Evolutionary conservation across 2,113 vertebrate species (phyloP), one percentile per base, ranked within the genome.

Genomic region (Amblyopsis rosae): DNA sequence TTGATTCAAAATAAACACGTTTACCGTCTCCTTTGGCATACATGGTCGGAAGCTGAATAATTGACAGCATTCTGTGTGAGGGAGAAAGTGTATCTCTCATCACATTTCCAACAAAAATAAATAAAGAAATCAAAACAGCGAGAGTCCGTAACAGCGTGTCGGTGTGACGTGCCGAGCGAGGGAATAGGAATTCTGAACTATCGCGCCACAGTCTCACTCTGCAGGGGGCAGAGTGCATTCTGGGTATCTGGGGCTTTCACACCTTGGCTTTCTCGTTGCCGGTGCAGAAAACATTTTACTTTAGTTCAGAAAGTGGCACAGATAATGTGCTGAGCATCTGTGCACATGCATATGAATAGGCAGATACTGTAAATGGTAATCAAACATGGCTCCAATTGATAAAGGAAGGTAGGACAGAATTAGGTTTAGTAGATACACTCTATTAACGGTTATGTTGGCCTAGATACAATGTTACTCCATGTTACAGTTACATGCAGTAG

Each of bases 271-370:
- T 13, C 77, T 45, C 0, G 69, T 72, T 45, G 69, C 9, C 58
- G 58, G 54, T 62, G 75, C 64, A 65, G 70, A 69, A 59, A 32
- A 72, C 10, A 48, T 83, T 85, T 77, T 33, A 7, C 67, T 84
- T 70, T 45, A 67, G 64, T 80, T 85, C 75, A n/a, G 49, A 67
- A 79, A 70, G 82, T 73, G 81, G 59, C 48, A 81, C 62, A 62
- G 47, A 70, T 79, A 60, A 84, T 70, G 57, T 79, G 73, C 76
- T n/a, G 35, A 19, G 54, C 35, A 63, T 26, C n/a, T 15, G 51
- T 16, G 3, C 51, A 54, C 7, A 7, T 54, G 46, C 51, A 56
- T 62, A 75, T 69, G 62, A 70, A 50, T 1, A 50, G 3, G 12
- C 10, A 50, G 13, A 50, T 13, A 50, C 9, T 11, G 26, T 26